These are phyloP conservation scores for Pelobates fuscus DNA, from an alignment of 2,113 vertebrate genomes.

Conservation along the genomic window DNA sequence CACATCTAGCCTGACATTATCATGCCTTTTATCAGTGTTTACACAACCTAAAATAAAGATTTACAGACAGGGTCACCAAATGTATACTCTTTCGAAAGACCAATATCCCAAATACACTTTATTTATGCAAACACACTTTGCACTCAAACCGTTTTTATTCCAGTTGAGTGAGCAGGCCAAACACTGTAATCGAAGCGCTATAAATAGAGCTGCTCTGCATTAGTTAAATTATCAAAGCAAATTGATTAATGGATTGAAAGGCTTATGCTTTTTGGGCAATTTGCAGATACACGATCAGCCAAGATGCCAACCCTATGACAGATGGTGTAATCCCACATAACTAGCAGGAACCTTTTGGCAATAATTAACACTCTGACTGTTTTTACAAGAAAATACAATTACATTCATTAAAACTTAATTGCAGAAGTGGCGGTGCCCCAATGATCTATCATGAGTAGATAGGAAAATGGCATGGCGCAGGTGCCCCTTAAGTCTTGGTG, in stretches of 20 bases:
- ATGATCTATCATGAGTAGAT: too few species aligned
- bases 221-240: conserved; percentile 29
- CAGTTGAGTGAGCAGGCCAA: conserved; percentile 16
- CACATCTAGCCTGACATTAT: too few species aligned
- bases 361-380: background rate
- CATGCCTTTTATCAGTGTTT: conserved; percentile 19
- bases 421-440: too few species aligned
- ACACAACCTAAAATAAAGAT: background rate
- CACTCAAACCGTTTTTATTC: conserved; percentile 23
- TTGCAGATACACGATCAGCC: background rate
- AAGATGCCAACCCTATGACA: conserved; percentile 2
- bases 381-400: background rate
- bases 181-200: conserved; percentile 4
- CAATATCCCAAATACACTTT: background rate
- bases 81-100: background rate
- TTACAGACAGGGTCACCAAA: background rate
- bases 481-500: too few species aligned
- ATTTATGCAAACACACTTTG: conserved; percentile 8
- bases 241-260: conserved; percentile 28
- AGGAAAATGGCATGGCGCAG: too few species aligned
- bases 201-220: background rate
- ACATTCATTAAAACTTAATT: too few species aligned
- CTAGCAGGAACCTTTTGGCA: background rate
- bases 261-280: conserved; percentile 8
- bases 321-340: background rate